Evolutionary conservation across 2,113 vertebrate genomes (phyloP).

Genomic region (Gadus macrocephalus): DNA sequence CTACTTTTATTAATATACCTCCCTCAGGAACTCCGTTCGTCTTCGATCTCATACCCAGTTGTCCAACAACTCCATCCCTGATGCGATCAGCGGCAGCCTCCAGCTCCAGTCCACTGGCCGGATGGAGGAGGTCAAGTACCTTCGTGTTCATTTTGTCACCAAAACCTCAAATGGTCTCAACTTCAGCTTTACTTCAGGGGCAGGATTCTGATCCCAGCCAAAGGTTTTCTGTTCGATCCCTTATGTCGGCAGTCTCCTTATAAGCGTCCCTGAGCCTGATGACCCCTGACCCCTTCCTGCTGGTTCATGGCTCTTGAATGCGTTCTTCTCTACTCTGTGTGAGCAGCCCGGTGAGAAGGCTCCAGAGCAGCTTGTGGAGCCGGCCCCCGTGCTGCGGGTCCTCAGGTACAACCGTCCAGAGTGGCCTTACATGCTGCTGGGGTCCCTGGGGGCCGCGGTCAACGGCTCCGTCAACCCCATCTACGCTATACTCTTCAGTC

Average conservation of each 20-base stretch:
- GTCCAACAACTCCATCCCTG: slow-evolving; percentile 39
- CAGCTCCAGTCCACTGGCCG: slow-evolving; percentile 15
- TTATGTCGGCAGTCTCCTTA: neutral
- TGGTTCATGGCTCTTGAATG: no score
- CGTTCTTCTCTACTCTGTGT: neutral
- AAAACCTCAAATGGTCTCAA: no score
- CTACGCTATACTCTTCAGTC: slow-evolving; percentile 73
- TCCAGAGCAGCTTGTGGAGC: slow-evolving; percentile 29
- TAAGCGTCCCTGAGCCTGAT: neutral
- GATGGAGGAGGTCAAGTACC: slow-evolving; percentile 35
- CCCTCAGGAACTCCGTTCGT: slow-evolving; percentile 57
- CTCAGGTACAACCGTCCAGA: slow-evolving; percentile 73
- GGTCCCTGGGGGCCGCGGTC: slow-evolving; percentile 67
- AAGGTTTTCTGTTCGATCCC: no score
- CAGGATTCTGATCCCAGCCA: no score
- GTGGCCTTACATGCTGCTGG: slow-evolving; percentile 76
- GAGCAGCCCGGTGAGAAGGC: slow-evolving; percentile 41
- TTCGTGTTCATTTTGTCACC: no score
- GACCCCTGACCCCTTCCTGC: no score
- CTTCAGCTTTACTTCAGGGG: no score
- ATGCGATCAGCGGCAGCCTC: slow-evolving; percentile 44
- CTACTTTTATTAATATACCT: neutral
- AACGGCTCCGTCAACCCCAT: slow-evolving; percentile 70
- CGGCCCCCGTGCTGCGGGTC: slow-evolving; percentile 67
- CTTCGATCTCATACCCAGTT: slow-evolving; percentile 56